Conservation (phyloP, 2,797 vertebrate genomes). For the Enteromius viviparus region DNA sequence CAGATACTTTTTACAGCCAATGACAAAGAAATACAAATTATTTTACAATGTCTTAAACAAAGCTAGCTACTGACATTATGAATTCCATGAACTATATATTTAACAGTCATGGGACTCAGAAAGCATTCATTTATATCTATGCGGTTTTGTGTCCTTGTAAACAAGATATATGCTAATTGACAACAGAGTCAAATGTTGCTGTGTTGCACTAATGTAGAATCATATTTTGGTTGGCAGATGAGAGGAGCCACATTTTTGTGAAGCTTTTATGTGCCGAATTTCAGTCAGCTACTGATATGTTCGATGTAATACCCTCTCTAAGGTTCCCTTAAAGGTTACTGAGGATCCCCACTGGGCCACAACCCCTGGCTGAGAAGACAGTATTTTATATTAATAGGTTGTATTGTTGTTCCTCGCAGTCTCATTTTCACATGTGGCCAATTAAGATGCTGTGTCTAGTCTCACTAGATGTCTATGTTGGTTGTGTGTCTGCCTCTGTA, state of each 20-base stretch:
- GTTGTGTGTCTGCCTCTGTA: background rate
- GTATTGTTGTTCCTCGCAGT: background rate
- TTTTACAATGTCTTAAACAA: background rate
- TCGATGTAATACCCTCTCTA: background rate
- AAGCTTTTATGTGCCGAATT: background rate
- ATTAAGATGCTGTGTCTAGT: background rate
- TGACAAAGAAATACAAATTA: background rate
- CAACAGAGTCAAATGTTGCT: background rate
- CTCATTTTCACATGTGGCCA: background rate
- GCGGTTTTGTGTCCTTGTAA: background rate
- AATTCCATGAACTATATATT: background rate
- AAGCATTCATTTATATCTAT: background rate
- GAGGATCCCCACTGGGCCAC: background rate
- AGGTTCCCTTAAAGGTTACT: background rate
- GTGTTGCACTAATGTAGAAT: background rate
- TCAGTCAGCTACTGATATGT: background rate
- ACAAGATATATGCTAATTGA: background rate
- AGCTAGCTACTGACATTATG: background rate
- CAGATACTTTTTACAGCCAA: background rate
- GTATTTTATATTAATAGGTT: background rate
- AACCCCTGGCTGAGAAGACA: background rate
- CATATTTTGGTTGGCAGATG: background rate
- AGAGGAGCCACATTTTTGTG: background rate
- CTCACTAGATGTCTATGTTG: background rate
- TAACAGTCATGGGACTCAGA: background rate